These are phyloP conservation scores for Tragelaphus buxtoni DNA, from an alignment of 2,113 vertebrate species.

Conservation along the genomic window DNA sequence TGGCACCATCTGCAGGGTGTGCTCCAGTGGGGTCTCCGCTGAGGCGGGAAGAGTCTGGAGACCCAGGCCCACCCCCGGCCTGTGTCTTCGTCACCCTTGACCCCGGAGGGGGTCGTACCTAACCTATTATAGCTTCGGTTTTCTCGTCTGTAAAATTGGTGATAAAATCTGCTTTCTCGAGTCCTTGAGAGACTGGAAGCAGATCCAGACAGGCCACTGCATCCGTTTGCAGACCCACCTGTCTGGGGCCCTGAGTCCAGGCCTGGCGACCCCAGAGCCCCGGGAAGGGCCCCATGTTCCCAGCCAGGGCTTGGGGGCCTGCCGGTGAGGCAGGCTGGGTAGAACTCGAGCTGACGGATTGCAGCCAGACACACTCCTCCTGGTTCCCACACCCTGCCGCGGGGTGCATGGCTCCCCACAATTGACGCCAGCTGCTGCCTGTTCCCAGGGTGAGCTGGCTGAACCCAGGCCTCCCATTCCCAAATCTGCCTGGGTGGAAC, in stretches of 20 bases:
- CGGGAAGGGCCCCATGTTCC: neutral
- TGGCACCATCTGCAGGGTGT: neutral
- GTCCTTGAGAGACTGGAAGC: neutral
- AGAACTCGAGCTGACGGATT: accelerated
- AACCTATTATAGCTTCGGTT: neutral
- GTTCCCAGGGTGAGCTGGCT: no score
- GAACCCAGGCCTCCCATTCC: neutral
- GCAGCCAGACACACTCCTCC: neutral
- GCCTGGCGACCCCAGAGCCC: neutral
- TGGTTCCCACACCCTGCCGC: accelerated
- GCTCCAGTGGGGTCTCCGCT: accelerated
- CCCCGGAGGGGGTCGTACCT: neutral
- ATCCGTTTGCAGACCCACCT: accelerated
- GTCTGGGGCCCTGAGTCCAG: neutral
- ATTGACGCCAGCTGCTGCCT: accelerated
- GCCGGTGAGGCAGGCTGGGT: neutral
- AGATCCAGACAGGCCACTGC: accelerated
- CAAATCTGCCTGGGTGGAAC: accelerated
- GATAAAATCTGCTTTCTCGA: no score
- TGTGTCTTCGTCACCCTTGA: neutral
- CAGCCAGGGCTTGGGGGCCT: accelerated
- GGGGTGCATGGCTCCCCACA: accelerated
- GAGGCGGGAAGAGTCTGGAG: neutral
- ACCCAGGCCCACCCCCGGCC: accelerated
- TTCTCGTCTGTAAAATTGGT: accelerated